phyloP scores from a whole-genome alignment of 1,140 invertebrate species.

The Sesamia nonagrioides region DNA sequence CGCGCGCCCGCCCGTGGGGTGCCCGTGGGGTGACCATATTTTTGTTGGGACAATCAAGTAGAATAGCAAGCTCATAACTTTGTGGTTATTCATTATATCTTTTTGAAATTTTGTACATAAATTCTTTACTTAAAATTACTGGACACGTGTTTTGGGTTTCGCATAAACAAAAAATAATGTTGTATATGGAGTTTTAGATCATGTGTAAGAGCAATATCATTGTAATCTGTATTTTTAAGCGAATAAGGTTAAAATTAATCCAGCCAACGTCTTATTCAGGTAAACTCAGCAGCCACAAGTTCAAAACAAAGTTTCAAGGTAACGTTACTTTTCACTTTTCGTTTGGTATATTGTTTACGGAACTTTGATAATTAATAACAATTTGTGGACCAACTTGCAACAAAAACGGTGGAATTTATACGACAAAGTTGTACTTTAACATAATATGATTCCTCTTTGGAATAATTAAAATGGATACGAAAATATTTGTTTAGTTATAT shows the following conservation, averaged over 20 bases:
- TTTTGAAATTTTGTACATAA: too few species aligned
- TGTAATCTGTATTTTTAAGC: background rate
- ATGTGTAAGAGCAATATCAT: background rate
- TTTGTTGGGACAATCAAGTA: too few species aligned
- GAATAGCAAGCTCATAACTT: too few species aligned
- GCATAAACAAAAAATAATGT: too few species aligned
- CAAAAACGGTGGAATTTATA: conserved; percentile 6
- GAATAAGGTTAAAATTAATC: background rate
- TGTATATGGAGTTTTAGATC: background rate
- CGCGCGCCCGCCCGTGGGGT: too few species aligned
- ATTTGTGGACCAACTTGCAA: conserved; percentile 21
- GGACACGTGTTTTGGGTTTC: too few species aligned
- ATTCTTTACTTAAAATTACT: too few species aligned
- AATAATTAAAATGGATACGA: too few species aligned
- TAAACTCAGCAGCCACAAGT: background rate
- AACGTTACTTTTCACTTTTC: conserved; percentile 28
- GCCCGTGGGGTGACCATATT: too few species aligned
- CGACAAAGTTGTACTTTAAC: background rate
- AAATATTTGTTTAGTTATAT: conserved; percentile 1
- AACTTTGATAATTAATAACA: conserved; percentile 39
- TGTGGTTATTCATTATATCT: too few species aligned
- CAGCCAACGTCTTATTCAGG: background rate
- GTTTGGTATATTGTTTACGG: background rate
- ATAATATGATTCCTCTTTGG: too few species aligned
- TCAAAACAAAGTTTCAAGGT: conserved; percentile 35